These are phyloP conservation scores for Forbesichthys agassizii DNA, from an alignment of 2,113 vertebrate genomes.

Conservation along the genomic window DNA sequence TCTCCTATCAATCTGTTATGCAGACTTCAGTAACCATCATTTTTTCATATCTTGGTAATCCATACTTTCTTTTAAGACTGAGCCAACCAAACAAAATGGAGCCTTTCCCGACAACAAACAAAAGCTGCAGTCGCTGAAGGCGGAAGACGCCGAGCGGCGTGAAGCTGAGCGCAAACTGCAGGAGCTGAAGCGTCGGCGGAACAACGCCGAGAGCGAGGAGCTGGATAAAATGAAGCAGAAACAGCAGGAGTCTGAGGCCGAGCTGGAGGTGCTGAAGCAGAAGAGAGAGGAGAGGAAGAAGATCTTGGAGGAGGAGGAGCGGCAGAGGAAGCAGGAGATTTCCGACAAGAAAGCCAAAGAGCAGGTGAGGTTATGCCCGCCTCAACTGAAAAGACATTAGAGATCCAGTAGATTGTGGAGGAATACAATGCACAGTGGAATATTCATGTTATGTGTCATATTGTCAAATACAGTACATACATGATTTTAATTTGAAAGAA, in stretches of 20 bases:
- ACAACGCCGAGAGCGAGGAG: constrained; percentile 83
- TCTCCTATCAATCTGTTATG: not conserved
- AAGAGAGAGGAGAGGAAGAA: constrained; percentile 91
- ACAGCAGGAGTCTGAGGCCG: constrained; percentile 85
- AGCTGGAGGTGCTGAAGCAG: constrained; percentile 92
- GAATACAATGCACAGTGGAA: too few species aligned
- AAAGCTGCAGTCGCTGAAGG: constrained; percentile 68
- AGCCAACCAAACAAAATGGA: constrained; percentile 81
- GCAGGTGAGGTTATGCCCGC: constrained; percentile 71
- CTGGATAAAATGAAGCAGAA: constrained; percentile 92
- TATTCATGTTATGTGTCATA: too few species aligned
- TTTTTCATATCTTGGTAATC: not conserved
- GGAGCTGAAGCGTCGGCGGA: constrained; percentile 84
- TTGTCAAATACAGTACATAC: too few species aligned
- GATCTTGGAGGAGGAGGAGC: constrained; percentile 91
- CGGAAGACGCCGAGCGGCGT: constrained; percentile 74
- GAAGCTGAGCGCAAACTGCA: constrained; percentile 85
- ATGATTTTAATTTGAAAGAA: too few species aligned
- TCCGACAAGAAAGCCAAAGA: constrained; percentile 87
- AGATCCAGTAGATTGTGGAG: not conserved
- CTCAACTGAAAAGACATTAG: not conserved
- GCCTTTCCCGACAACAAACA: constrained; percentile 79
- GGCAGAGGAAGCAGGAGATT: constrained; percentile 85
- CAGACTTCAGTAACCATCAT: not conserved
- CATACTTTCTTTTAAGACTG: constrained; percentile 62